A percentile compares a stretch with the other conserved stretches of the same genome.
Evolutionary conservation across 1,140 invertebrate species (phyloP).

Genomic region (Galendromus occidentalis): DNA sequence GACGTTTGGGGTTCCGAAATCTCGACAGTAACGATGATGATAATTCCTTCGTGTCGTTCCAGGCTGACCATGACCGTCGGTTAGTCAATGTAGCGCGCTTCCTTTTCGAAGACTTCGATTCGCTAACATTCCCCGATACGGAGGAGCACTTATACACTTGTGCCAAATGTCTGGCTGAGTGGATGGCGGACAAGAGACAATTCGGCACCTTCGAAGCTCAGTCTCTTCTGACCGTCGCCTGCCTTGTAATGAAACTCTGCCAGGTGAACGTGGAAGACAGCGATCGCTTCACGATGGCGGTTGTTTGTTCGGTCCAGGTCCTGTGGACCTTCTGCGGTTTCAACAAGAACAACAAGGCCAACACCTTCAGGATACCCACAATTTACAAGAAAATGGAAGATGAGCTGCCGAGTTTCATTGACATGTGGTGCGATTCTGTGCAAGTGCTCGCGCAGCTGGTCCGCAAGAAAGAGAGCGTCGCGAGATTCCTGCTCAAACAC

Average conservation of each 20-base stretch:
- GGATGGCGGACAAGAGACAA: background rate
- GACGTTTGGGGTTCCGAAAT: no score
- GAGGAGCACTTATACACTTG: background rate
- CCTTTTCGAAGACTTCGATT: background rate
- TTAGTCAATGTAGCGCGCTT: background rate
- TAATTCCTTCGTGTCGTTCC: background rate
- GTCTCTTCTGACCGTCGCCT: background rate
- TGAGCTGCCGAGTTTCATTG: background rate
- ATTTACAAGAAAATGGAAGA: background rate
- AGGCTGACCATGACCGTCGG: background rate
- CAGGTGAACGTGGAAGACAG: background rate
- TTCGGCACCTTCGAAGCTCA: background rate
- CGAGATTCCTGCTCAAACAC: background rate
- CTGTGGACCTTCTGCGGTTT: constrained; percentile 1
- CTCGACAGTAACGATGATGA: no score
- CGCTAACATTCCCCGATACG: background rate
- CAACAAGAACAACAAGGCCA: background rate
- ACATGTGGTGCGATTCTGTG: background rate
- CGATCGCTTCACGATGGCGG: background rate
- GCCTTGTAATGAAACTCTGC: background rate
- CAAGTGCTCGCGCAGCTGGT: background rate
- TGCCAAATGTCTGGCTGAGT: background rate
- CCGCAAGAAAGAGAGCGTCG: background rate
- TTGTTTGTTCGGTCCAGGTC: background rate
- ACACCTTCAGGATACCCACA: background rate